Percentiles rank a stretch among this genome's conserved stretches.
These are phyloP conservation scores for Galerucella calmariensis DNA, from an alignment of 2,888 invertebrate genomes.

Conservation along the genomic window DNA sequence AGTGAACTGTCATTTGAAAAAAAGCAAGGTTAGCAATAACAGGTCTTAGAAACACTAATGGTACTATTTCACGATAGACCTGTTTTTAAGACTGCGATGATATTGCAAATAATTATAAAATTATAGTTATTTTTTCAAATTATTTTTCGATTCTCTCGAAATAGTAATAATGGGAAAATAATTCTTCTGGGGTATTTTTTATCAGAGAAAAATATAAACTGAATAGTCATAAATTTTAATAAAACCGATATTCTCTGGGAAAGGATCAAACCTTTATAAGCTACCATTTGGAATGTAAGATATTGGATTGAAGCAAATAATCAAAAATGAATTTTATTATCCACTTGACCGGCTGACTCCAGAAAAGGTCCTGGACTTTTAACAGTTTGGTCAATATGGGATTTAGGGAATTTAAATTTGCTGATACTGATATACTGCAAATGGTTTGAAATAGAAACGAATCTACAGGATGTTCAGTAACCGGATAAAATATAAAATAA, in stretches of 20 bases:
- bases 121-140: background rate
- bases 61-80: conserved; percentile 2
- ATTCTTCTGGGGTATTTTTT: background rate
- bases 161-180: background rate
- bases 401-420: conserved; percentile 63
- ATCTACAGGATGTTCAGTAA: background rate
- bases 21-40: background rate
- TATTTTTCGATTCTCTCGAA: background rate
- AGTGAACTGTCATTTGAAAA: background rate
- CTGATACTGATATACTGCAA: conserved; percentile 63
- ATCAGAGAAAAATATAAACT: conserved; percentile 33
- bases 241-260: conserved; percentile 36
- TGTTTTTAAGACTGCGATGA: background rate
- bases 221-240: conserved; percentile 33
- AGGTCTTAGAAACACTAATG: conserved; percentile 4
- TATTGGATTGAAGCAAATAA: conserved; percentile 54
- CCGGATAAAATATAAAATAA: too few relatives aligned
- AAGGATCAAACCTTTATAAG: conserved; percentile 30
- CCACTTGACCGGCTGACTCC: conserved; percentile 55
- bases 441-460: conserved; percentile 47
- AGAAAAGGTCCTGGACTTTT: conserved; percentile 56
- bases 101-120: background rate
- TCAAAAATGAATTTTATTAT: conserved; percentile 57
- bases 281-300: conserved; percentile 46
- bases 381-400: conserved; percentile 61